phyloP scores from a whole-genome alignment of 2,113 vertebrate genomes.

The Alosa alosa region DNA sequence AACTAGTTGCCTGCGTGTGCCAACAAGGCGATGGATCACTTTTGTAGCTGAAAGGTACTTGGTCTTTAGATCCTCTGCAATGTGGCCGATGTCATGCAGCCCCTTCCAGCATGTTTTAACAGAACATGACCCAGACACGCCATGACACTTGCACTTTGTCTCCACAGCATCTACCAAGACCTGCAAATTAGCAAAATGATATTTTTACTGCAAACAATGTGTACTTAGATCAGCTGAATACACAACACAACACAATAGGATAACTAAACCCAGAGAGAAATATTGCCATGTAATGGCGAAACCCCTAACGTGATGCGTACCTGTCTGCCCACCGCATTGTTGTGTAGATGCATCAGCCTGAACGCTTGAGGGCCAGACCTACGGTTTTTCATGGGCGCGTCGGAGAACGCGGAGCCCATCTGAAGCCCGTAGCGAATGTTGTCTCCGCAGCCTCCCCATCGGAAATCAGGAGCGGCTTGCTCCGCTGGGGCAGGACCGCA shows the following conservation, averaged over 20 bases:
- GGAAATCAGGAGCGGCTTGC: slow-evolving; percentile 60
- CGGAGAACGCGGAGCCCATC: slow-evolving; percentile 71
- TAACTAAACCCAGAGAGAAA: background rate
- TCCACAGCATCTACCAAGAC: slow-evolving; percentile 70
- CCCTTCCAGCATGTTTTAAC: slow-evolving; percentile 80
- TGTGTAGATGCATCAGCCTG: slow-evolving; percentile 69
- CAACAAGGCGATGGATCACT: slow-evolving; percentile 67
- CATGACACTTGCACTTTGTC: slow-evolving; percentile 76
- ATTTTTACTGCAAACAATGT: background rate
- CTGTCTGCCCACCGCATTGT: slow-evolving; percentile 70
- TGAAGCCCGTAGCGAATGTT: slow-evolving; percentile 74
- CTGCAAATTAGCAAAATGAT: slow-evolving; percentile 46
- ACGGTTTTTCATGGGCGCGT: slow-evolving; percentile 62
- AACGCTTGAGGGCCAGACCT: slow-evolving; percentile 50
- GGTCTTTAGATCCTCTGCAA: slow-evolving; percentile 71
- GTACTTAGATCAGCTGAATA: background rate
- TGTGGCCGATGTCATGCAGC: slow-evolving; percentile 60
- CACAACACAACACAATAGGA: background rate
- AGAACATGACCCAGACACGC: slow-evolving; percentile 77
- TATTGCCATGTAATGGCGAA: background rate
- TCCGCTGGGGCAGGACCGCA: slow-evolving; percentile 64
- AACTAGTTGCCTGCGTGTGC: slow-evolving; percentile 67
- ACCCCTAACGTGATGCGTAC: slow-evolving; percentile 34
- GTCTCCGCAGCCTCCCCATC: slow-evolving; percentile 78
- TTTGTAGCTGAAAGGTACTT: slow-evolving; percentile 73